phyloP scores from a whole-genome alignment of 2,113 vertebrate genomes.

The Narcine bancroftii region DNA sequence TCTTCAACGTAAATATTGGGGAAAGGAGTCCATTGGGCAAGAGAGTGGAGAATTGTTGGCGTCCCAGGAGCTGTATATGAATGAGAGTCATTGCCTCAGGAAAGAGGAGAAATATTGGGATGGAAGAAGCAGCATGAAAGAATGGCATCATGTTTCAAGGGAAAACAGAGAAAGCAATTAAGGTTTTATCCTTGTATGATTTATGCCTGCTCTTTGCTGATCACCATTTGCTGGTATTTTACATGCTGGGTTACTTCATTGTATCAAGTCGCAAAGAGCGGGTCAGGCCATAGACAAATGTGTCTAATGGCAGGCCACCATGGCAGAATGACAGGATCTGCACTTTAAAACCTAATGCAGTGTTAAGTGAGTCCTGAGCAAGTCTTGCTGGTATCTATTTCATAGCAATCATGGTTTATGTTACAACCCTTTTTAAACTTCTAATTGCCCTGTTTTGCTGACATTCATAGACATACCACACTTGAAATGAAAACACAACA shows the following conservation, averaged over 20 bases:
- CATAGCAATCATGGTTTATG: slow-evolving; percentile 71
- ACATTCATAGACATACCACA: slow-evolving; percentile 71
- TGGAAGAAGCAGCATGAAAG: slow-evolving; percentile 10
- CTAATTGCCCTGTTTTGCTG: slow-evolving; percentile 70
- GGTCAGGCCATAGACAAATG: slow-evolving; percentile 64
- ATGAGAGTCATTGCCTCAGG: not conserved
- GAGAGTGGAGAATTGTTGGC: not conserved
- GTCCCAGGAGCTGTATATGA: not conserved
- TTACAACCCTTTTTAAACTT: slow-evolving; percentile 74
- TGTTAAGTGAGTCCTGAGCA: slow-evolving; percentile 68
- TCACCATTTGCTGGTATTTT: slow-evolving; percentile 54
- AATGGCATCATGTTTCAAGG: slow-evolving; percentile 29
- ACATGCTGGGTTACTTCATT: slow-evolving; percentile 57
- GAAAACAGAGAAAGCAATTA: slow-evolving; percentile 30
- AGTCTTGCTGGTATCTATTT: slow-evolving; percentile 71
- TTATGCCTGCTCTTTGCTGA: slow-evolving; percentile 27
- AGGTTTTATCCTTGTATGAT: slow-evolving; percentile 32
- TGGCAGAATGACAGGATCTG: slow-evolving; percentile 73
- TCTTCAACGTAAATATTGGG: not conserved
- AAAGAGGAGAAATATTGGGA: not conserved
- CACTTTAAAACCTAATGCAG: slow-evolving; percentile 61
- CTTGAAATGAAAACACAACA: slow-evolving; percentile 74
- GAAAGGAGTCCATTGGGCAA: not conserved
- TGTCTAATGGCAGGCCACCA: slow-evolving; percentile 70
- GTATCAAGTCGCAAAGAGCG: slow-evolving; percentile 59